A percentile compares a stretch with the other conserved stretches of the same genome.
Conservation (phyloP, 1,140 invertebrate genomes). For the Harpegnathos saltator region DNA sequence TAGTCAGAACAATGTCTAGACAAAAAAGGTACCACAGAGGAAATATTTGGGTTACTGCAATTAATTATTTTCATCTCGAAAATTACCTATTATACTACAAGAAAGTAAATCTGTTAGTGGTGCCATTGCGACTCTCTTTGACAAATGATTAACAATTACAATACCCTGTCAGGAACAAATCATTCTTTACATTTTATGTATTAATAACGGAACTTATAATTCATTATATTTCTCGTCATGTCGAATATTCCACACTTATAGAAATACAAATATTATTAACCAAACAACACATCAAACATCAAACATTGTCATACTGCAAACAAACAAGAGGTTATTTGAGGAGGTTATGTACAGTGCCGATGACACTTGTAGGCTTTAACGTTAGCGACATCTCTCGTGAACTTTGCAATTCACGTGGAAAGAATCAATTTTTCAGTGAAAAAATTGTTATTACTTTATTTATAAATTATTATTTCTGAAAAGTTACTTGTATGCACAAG, state of each 20-base stretch:
- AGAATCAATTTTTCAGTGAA: slow-evolving; percentile 1
- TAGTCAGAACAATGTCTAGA: slow-evolving; percentile 12
- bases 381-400: not conserved
- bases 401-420: not conserved
- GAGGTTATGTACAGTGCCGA: slow-evolving; percentile 24
- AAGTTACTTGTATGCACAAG: too few species aligned
- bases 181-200: not conserved
- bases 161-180: not conserved
- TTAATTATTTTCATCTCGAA: slow-evolving; percentile 28
- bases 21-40: slow-evolving; percentile 24
- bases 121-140: slow-evolving; percentile 76
- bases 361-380: too few species aligned
- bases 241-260: not conserved
- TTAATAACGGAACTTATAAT: not conserved
- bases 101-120: slow-evolving; percentile 82
- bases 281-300: not conserved
- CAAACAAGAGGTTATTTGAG: not conserved
- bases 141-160: slow-evolving; percentile 14
- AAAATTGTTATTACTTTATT: not conserved
- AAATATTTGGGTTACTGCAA: not conserved
- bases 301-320: too few species aligned
- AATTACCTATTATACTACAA: slow-evolving; percentile 84
- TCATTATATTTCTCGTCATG: not conserved
- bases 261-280: not conserved
- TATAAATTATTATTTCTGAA: not conserved